These are phyloP conservation scores for Tetragonula carbonaria DNA, from an alignment of 2,888 invertebrate genomes.

Conservation along the genomic window DNA sequence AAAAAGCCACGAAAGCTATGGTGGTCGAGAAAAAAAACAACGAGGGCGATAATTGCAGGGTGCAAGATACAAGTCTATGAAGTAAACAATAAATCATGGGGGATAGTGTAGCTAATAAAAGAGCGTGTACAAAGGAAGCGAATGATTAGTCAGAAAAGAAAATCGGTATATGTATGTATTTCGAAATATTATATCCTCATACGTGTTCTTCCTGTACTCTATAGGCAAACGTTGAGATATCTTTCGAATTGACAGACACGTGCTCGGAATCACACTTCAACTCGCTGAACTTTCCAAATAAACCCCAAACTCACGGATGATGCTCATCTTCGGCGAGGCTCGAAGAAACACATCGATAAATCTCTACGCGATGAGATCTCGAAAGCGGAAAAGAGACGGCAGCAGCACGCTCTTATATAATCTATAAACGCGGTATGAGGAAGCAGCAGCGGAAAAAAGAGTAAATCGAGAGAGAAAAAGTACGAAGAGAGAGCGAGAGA, in stretches of 20 bases:
- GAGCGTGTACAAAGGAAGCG: too few relatives aligned
- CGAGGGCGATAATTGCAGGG: too few relatives aligned
- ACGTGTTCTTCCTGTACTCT: not conserved
- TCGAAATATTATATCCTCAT: too few relatives aligned
- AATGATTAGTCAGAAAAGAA: too few relatives aligned
- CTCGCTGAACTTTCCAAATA: not conserved
- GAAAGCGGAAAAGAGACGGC: not conserved
- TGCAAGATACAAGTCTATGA: too few relatives aligned
- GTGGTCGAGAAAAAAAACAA: too few relatives aligned
- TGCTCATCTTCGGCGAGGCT: not conserved
- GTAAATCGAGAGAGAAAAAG: not conserved
- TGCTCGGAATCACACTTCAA: too few relatives aligned
- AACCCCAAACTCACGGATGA: not conserved
- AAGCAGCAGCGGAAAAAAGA: not conserved
- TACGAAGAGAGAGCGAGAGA: not conserved
- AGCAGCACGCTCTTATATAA: not conserved
- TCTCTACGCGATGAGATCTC: not conserved
- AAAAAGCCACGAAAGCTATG: too few relatives aligned
- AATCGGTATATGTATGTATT: too few relatives aligned
- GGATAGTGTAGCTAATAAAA: too few relatives aligned
- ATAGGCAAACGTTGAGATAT: not conserved
- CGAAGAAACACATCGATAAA: not conserved
- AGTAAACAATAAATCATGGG: too few relatives aligned
- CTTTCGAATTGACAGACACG: not conserved
- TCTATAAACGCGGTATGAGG: slow-evolving; percentile 1